These are phyloP conservation scores for Lacerta bilineata DNA, from an alignment of 2,797 vertebrate genomes.

Conservation along the genomic window DNA sequence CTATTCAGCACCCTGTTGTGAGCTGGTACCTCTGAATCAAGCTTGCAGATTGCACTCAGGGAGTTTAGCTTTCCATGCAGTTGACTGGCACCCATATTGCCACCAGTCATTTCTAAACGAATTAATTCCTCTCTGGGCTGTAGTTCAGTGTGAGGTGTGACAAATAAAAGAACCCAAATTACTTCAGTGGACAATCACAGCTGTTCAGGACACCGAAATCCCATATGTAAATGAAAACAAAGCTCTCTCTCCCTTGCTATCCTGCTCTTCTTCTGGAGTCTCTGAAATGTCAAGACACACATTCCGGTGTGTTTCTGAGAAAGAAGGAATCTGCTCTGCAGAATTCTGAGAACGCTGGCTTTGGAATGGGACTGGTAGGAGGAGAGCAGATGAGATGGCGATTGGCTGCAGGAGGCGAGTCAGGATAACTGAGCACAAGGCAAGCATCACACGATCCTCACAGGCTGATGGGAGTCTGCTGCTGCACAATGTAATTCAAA, in stretches of 20 bases:
- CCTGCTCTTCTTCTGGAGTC: not conserved
- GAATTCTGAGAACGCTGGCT: slow-evolving; percentile 16
- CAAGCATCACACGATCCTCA: not conserved
- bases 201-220: not conserved
- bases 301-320: slow-evolving; percentile 1
- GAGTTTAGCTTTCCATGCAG: not conserved
- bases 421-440: not conserved
- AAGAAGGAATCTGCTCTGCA: not conserved
- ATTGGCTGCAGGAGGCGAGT: slow-evolving; percentile 16
- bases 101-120: not conserved
- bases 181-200: not conserved
- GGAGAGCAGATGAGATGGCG: not conserved
- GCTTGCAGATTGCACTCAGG: not conserved
- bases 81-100: too few species aligned
- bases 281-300: slow-evolving; percentile 13
- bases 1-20: not conserved
- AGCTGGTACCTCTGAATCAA: not conserved
- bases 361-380: slow-evolving; percentile 10
- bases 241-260: not conserved
- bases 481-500: slow-evolving; percentile 20
- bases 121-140: not conserved
- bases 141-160: not conserved
- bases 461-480: not conserved
- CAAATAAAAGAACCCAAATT: not conserved
- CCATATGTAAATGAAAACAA: not conserved